These are phyloP conservation scores for Tineola bisselliella DNA, from an alignment of 2,888 invertebrate species.

Conservation along the genomic window DNA sequence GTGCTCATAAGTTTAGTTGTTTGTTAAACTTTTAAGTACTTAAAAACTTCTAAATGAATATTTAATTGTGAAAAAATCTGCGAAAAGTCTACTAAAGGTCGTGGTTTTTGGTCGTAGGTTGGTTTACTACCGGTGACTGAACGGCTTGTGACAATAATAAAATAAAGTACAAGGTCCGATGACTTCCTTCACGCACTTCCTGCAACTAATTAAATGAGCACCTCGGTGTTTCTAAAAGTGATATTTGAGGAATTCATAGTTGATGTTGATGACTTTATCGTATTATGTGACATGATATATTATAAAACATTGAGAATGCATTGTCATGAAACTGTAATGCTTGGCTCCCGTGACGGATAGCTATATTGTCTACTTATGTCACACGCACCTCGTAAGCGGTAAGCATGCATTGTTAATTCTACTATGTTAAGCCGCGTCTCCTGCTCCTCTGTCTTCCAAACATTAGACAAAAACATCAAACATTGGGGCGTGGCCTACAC, in stretches of 20 bases:
- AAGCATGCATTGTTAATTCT: neutral
- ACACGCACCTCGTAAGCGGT: neutral
- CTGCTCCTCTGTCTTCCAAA: too few species aligned
- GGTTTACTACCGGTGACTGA: neutral
- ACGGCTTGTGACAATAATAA: neutral
- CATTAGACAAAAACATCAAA: too few species aligned
- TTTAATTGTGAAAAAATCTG: too few species aligned
- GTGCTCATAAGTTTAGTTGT: neutral
- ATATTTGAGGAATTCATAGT: too few species aligned
- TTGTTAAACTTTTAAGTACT: too few species aligned
- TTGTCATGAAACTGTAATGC: constrained; percentile 6
- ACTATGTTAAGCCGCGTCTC: too few species aligned
- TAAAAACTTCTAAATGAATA: too few species aligned
- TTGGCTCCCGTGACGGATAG: constrained; percentile 1
- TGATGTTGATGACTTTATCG: too few species aligned
- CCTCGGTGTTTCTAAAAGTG: too few species aligned
- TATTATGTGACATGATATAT: neutral
- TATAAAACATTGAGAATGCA: constrained; percentile 7
- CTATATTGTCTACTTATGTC: constrained; percentile 8
- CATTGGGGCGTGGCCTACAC: too few species aligned
- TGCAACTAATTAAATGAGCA: constrained; percentile 1
- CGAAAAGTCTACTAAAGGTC: too few species aligned
- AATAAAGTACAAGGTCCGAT: neutral
- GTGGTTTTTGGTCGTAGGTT: neutral
- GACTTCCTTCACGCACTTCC: neutral